Conservation (phyloP, 2,797 vertebrate species). For the Echiichthys vipera region DNA sequence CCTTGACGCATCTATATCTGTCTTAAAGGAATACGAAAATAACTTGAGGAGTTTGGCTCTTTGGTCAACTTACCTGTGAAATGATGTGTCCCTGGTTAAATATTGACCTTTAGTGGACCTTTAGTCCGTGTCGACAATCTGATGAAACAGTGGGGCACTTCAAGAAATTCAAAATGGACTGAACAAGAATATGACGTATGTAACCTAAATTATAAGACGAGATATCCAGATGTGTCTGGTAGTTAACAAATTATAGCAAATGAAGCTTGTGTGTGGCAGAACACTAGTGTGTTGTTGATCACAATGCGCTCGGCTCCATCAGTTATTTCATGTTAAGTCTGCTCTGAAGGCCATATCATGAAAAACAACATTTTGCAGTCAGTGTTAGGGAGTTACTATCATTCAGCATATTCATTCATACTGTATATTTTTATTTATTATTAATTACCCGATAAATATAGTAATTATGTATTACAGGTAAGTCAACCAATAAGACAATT, state of each 20-base stretch:
- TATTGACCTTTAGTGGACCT: background rate
- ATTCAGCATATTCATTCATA: background rate
- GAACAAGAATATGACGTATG: background rate
- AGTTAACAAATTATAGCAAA: background rate
- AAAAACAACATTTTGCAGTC: background rate
- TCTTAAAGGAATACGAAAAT: conserved; percentile 43
- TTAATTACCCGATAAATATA: background rate
- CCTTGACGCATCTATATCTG: conserved; percentile 41
- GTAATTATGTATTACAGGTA: background rate
- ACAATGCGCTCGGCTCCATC: background rate
- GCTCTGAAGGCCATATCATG: background rate
- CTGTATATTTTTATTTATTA: no score
- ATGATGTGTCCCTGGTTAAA: conserved; percentile 1
- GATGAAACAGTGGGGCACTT: background rate
- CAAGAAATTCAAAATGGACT: background rate
- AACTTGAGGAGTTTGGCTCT: conserved; percentile 2
- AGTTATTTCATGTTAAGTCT: background rate
- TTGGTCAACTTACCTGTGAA: conserved; percentile 39
- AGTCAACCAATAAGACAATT: conserved; percentile 35
- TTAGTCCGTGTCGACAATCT: background rate
- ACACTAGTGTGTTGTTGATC: background rate
- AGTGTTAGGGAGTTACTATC: background rate
- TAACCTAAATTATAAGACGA: background rate
- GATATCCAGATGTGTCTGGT: background rate
- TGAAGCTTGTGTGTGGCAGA: background rate